Evolutionary conservation across 2,888 invertebrate species (phyloP), one percentile per base, ranked within the genome.

Genomic region (Petrolisthes manimaculis): DNA sequence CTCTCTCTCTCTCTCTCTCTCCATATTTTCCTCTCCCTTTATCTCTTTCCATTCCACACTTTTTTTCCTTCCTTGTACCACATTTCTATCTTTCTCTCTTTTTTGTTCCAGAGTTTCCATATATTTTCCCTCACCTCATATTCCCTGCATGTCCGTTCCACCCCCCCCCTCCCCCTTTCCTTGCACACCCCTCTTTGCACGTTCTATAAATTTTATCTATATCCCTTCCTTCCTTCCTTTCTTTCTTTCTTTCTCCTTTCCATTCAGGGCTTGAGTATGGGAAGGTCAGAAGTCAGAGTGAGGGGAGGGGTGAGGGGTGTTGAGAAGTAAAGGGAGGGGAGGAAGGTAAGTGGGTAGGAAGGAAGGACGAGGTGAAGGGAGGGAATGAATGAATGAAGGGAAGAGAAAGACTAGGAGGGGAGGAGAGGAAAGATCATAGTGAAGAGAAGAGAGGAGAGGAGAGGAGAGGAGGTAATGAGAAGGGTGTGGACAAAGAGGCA

Each of bases 191-290:
- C 67, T 14, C 67, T 14, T 12, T 14, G 5, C 53, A 5, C 12
- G 12, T 9, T 51, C 12, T 8, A 14, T 9, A 9, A 37, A 8
- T 24, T 9, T 53, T 79, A 9, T 53, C 79, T 79, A 9, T 53
- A 24, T 79, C 53, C 79, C 79, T 55, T 54, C 54, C 80, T 55
- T 37, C 54, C 80, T 80, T 37, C 80, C 80, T 55, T 37, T 5
- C 55, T 80, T 54, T 5, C 80, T 80, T 37, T n/a, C 79, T 79
- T 18, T 55, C 18, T 18, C 80, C 56, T 37, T 37, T 21, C 77
- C 4, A 12, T 61, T n/a, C n/a, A n/a, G n/a, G n/a, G n/a, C n/a
- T n/a, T n/a, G n/a, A n/a, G n/a, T n/a, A n/a, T n/a, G n/a, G n/a
- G n/a, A n/a, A n/a, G 61, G 61, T 61, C 61, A 9, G 61, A n/a